Evolutionary conservation across 92 coral and sea anemone species (phyloP).

Genomic region (Desmophyllum pertusum): DNA sequence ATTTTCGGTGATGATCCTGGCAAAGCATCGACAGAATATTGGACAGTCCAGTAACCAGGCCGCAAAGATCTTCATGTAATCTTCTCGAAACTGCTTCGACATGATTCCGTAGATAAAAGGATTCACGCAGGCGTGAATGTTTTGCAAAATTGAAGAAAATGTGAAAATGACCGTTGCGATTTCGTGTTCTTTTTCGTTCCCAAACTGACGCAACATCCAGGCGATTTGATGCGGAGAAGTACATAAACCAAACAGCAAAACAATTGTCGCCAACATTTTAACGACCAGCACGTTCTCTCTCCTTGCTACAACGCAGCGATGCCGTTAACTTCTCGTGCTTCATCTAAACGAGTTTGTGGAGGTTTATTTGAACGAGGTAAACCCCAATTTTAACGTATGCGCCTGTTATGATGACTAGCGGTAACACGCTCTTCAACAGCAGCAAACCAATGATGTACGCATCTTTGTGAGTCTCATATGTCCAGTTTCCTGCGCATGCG

Average conservation of each 20-base stretch:
- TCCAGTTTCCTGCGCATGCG: conserved; percentile 54
- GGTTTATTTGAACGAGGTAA: conserved; percentile 29
- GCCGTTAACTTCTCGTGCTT: background rate
- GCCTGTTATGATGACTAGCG: conserved; percentile 51
- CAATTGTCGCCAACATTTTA: conserved; percentile 40
- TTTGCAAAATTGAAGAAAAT: conserved; percentile 38
- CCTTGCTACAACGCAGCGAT: too few relatives aligned
- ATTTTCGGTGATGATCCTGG: too few relatives aligned
- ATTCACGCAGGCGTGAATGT: conserved; percentile 50
- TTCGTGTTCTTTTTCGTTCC: conserved; percentile 8
- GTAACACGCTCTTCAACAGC: conserved; percentile 51
- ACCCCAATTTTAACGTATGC: conserved; percentile 59
- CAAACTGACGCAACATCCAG: conserved; percentile 58
- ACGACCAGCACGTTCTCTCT: conserved; percentile 48
- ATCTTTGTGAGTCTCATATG: conserved; percentile 41
- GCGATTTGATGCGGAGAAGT: conserved; percentile 47
- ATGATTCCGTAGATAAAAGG: conserved; percentile 60
- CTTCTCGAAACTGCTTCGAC: conserved; percentile 49
- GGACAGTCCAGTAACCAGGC: too few relatives aligned
- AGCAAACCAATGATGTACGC: conserved; percentile 63
- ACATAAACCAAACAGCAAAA: conserved; percentile 43
- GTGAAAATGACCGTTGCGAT: conserved; percentile 12
- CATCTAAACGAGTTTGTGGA: conserved; percentile 4
- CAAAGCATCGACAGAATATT: too few relatives aligned
- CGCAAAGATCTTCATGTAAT: too few relatives aligned